Percentiles rank a stretch among this genome's conserved stretches.
Conservation (phyloP, 1,140 invertebrate genomes). For the Tribolium madens region DNA sequence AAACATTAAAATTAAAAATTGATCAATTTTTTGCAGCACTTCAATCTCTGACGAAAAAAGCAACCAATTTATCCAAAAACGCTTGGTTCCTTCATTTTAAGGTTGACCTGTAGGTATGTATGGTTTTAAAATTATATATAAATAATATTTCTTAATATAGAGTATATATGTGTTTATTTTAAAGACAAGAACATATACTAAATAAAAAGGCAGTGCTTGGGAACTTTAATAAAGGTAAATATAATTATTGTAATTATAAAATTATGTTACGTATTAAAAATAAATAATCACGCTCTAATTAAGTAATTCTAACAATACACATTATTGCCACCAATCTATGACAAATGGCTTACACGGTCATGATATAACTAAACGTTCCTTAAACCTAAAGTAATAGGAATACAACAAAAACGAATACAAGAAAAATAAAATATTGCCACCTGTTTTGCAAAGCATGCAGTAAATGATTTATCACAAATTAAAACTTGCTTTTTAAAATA, state of each 20-base stretch:
- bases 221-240: neutral
- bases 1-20: too few relatives aligned
- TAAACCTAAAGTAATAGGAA: slow-evolving; percentile 9
- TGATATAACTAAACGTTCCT: neutral
- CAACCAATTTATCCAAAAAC: too few relatives aligned
- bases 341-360: neutral
- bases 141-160: neutral
- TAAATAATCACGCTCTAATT: slow-evolving; percentile 8
- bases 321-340: neutral
- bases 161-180: neutral
- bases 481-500: slow-evolving; percentile 20
- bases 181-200: neutral
- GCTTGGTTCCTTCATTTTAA: too few relatives aligned
- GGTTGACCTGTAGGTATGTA: too few relatives aligned
- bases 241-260: neutral
- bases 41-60: too few relatives aligned
- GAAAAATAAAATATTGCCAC: slow-evolving; percentile 8
- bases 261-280: slow-evolving; percentile 16
- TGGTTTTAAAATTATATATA: too few relatives aligned
- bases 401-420: neutral
- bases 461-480: slow-evolving; percentile 32
- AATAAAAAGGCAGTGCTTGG: neutral
- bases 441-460: slow-evolving; percentile 22
- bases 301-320: neutral
- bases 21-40: too few relatives aligned